These are phyloP conservation scores for Pseudotriccus pelzelni DNA, from an alignment of 2,797 vertebrate species.

Conservation along the genomic window DNA sequence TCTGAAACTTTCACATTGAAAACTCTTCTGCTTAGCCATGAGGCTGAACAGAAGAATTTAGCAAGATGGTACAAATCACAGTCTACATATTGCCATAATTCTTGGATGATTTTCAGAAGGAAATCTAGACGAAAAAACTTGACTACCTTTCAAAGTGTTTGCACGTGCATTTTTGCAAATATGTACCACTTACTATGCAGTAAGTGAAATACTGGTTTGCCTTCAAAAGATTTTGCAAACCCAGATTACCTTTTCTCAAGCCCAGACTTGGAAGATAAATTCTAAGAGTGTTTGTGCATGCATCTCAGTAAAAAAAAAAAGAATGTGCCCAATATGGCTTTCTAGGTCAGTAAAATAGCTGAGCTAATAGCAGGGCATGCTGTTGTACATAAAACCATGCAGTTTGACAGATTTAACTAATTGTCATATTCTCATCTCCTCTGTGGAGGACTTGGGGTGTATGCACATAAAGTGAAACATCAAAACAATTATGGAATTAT, in stretches of 20 bases:
- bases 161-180: neutral
- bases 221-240: neutral
- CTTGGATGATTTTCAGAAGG: neutral
- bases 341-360: neutral
- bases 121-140: neutral
- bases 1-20: neutral
- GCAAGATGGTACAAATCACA: neutral
- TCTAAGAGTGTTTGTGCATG: neutral
- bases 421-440: neutral
- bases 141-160: neutral
- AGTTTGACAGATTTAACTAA: neutral
- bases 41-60: slow-evolving; percentile 36
- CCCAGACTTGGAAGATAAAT: neutral
- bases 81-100: neutral
- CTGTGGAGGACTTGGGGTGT: neutral
- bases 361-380: neutral
- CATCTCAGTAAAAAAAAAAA: neutral
- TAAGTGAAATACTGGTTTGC: neutral
- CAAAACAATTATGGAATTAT: neutral
- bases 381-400: neutral
- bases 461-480: neutral
- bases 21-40: neutral
- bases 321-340: neutral
- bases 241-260: neutral
- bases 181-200: neutral